A percentile compares a stretch with the other conserved stretches of the same genome.
These are phyloP conservation scores for Polypterus senegalus DNA, from an alignment of 2,113 vertebrate genomes.

Conservation along the genomic window DNA sequence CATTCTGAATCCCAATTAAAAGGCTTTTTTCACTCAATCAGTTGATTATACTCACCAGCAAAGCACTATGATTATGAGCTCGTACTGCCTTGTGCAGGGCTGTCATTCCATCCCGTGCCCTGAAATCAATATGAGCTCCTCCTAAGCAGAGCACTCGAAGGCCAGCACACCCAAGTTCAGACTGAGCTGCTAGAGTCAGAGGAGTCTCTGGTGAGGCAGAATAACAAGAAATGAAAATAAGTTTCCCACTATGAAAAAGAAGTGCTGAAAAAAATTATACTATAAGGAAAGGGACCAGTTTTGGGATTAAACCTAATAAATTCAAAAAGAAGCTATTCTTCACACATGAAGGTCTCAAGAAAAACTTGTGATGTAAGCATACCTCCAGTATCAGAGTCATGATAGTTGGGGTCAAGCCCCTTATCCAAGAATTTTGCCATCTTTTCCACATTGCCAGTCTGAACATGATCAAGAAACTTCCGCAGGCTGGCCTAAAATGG, in stretches of 20 bases:
- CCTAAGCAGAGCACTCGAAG: slow-evolving; percentile 75
- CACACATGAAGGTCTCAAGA: too few species aligned
- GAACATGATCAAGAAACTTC: slow-evolving; percentile 83
- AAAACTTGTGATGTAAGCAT: slow-evolving; percentile 9
- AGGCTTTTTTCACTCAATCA: too few species aligned
- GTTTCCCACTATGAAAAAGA: too few species aligned
- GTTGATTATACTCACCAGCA: too few species aligned
- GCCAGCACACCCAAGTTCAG: slow-evolving; percentile 67
- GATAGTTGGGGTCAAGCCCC: slow-evolving; percentile 82
- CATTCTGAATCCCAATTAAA: too few species aligned
- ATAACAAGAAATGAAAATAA: slow-evolving; percentile 13
- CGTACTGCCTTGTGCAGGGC: slow-evolving; percentile 79
- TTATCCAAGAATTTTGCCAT: slow-evolving; percentile 77
- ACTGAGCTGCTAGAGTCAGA: slow-evolving; percentile 74
- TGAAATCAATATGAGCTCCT: slow-evolving; percentile 82
- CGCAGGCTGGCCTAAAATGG: slow-evolving; percentile 68
- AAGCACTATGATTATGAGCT: slow-evolving; percentile 68
- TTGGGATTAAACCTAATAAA: too few species aligned
- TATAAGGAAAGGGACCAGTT: not conserved
- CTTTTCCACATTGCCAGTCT: slow-evolving; percentile 70
- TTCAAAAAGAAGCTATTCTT: too few species aligned
- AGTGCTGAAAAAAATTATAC: too few species aligned
- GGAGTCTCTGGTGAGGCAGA: slow-evolving; percentile 62
- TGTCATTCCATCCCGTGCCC: slow-evolving; percentile 79
- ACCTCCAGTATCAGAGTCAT: slow-evolving; percentile 78